A percentile compares a stretch with the other conserved stretches of the same genome.
Conservation (phyloP, 2,113 vertebrate genomes). For the Plotosus lineatus region DNA sequence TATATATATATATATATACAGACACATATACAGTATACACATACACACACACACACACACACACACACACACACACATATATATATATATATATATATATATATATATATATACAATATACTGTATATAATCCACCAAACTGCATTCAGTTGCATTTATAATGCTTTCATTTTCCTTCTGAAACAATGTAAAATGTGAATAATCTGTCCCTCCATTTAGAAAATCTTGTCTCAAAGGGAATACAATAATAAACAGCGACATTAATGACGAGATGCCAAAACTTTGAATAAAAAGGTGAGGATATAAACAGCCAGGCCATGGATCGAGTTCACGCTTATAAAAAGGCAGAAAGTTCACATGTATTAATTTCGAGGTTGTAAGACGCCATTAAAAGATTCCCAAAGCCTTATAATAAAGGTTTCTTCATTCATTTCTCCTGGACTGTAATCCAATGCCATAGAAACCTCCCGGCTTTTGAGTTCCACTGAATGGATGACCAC, state of each 20-base stretch:
- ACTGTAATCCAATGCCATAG: conserved; percentile 23
- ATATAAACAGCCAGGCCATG: neutral
- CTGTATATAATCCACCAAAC: neutral
- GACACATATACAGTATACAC: too few species aligned
- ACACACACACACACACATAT: too few species aligned
- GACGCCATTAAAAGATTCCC: neutral
- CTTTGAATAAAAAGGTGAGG: neutral
- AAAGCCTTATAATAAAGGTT: too few species aligned
- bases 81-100: too few species aligned
- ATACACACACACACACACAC: too few species aligned
- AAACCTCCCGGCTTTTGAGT: conserved; percentile 19
- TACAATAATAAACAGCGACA: neutral
- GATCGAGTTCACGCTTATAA: neutral
- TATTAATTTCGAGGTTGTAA: neutral
- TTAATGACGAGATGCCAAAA: neutral
- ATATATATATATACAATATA: too few species aligned
- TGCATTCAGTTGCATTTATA: neutral
- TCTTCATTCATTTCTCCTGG: neutral
- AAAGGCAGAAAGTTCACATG: neutral
- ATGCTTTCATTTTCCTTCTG: neutral
- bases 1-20: too few species aligned
- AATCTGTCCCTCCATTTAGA: too few species aligned
- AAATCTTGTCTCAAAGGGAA: neutral
- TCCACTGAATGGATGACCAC: conserved; percentile 17
- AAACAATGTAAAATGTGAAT: neutral